Base-by-base conservation (phyloP, 2,113 vertebrate species). In the Baryphthengus martii region DNA sequence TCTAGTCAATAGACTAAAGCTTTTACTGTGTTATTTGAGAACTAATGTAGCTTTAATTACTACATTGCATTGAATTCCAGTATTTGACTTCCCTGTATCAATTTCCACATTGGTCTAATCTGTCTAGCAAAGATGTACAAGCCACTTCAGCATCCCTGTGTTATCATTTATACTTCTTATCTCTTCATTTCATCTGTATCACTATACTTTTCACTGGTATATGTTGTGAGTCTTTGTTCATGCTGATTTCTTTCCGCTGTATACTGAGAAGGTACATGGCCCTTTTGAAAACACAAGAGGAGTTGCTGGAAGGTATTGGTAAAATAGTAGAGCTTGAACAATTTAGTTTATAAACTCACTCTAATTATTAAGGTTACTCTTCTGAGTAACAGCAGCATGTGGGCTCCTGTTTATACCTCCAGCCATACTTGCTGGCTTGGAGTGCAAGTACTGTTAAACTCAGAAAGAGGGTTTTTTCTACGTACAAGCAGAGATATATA, bases 1-100 rank as follows among this genome's bases (percentile, higher is more conserved):
- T 66, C 44, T 78, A 75, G 63, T 75, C 68, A 94, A 52, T 18
- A n/a, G 62, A 20, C 40, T 65, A 47, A 80, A 83, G 33, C 49
- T 96, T 91, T 68, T 82, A 13, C 59, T 74, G 39, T 40, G 39
- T 67, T 93, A 65, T 80, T 91, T 93, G 45, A 80, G 33, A 96
- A 75, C 49, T 29, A 71, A 61, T 28, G 12, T 31, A 91, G 24
- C 7, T 61, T 20, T 92, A 95, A 80, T 85, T 70, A 62, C 72
- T 42, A 62, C 59, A 52, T 23, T 63, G 35, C 9, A 40, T 7
- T 68, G 23, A 88, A 19, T 90, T 44, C 11, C 40, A 65, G 28
- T 75, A 58, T 65, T 67, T 93, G n/a, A 45, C 42, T 77, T 81
- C 49, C 23, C 16, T 85, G 44, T 63, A 78, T 28, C 21, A 45